Evolutionary conservation across 2,113 vertebrate genomes (phyloP).

Genomic region (Lophotis ruficrista): DNA sequence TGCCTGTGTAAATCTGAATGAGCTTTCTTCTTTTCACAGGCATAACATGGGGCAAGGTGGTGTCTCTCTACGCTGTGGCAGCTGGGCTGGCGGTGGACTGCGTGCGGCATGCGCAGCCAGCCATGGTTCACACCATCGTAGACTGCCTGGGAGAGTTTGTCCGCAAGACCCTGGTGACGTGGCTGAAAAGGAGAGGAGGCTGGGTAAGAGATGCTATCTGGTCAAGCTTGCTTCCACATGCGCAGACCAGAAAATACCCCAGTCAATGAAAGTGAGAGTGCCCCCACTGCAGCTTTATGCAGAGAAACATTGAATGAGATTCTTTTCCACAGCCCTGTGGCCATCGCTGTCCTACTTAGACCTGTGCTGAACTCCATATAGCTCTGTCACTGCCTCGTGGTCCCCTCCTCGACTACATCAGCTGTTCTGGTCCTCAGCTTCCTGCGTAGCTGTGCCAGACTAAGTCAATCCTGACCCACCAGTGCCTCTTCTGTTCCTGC

Average conservation of each 20-base stretch:
- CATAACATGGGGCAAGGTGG: slow-evolving; percentile 97
- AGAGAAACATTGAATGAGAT: background rate
- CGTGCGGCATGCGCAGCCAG: slow-evolving; percentile 88
- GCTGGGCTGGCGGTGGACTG: slow-evolving; percentile 93
- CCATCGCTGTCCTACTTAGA: background rate
- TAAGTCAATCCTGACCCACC: background rate
- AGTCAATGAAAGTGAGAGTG: background rate
- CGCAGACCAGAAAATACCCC: background rate
- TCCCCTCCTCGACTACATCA: background rate
- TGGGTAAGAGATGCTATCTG: slow-evolving; percentile 84
- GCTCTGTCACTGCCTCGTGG: background rate
- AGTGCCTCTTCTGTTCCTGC: background rate
- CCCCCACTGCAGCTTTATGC: background rate
- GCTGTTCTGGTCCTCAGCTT: background rate
- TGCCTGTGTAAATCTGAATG: background rate
- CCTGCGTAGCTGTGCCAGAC: background rate
- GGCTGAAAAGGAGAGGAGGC: slow-evolving; percentile 91
- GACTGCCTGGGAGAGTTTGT: slow-evolving; percentile 98
- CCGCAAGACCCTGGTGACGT: slow-evolving; percentile 87
- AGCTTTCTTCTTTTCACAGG: slow-evolving; percentile 70
- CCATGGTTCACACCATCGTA: slow-evolving; percentile 91
- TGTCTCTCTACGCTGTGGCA: slow-evolving; percentile 91
- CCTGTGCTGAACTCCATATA: background rate
- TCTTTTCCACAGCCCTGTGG: background rate
- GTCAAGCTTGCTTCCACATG: background rate